phyloP scores from a whole-genome alignment of 2,113 vertebrate species.

The Delphinapterus leucas region DNA sequence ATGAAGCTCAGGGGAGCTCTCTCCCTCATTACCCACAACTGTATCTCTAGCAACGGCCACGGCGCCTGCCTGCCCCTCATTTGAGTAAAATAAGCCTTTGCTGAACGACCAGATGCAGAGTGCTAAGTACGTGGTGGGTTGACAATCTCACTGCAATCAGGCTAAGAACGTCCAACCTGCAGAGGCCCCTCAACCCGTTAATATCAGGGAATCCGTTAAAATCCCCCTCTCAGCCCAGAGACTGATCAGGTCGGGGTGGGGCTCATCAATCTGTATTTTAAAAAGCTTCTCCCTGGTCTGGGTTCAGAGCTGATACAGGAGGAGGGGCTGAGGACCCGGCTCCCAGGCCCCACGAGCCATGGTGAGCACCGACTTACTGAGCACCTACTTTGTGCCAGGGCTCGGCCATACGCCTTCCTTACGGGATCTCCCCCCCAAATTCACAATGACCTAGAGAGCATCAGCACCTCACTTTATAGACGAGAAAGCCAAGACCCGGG shows the following conservation, averaged over 20 bases:
- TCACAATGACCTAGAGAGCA: neutral
- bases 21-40: neutral
- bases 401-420: neutral
- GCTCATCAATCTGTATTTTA: neutral
- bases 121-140: no score
- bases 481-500: neutral
- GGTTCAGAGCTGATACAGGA: neutral
- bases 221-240: neutral
- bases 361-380: rapidly evolving
- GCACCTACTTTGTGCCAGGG: rapidly evolving
- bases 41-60: neutral
- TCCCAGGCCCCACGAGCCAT: neutral
- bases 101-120: rapidly evolving
- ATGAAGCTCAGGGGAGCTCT: rapidly evolving
- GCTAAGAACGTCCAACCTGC: no score
- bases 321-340: neutral
- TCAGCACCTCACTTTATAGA: neutral
- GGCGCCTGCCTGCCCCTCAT: neutral
- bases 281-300: no score
- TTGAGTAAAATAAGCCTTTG: neutral
- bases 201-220: neutral
- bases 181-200: no score
- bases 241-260: neutral
- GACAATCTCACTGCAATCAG: neutral
- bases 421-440: neutral